Base-by-base conservation (phyloP, 1,140 invertebrate genomes). In the Periplaneta americana region DNA sequence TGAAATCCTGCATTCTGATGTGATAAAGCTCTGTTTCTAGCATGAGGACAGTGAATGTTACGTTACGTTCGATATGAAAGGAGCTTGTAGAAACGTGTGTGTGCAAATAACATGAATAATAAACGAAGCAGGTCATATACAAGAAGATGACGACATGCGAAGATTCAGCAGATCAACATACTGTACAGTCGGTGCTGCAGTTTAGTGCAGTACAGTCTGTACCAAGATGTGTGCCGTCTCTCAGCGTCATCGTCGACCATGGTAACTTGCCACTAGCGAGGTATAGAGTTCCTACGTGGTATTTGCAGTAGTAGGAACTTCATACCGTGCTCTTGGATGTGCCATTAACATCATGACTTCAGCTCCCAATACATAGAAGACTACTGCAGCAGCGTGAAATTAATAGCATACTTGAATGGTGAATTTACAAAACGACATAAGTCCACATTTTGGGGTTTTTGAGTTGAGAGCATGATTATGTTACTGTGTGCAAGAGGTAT, bases 291-390 rank as follows among this genome's bases (percentile, higher is more conserved):
- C 84, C 84, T 84, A 84, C 84, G 84, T 84, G 74, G 75, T 83
- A 74, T 81, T 81, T 83, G 22, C 74, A 34, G 82, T 74, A 80
- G 84, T 83, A 84, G 84, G 84, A 84, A 84, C 84, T 84, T 84
- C 84, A 89, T 89, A 89, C 88, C 88, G 88, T 89, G 88, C 88
- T 89, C 88, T 89, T 89, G 88, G 88, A 88, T 87, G 88, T 88
- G 88, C 87, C 88, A 87, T 34, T 22, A 39, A 37, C 48, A 28
- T 6, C 48, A 66, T 13, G 28, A 28, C 48, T 48, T 13, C 39
- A 48, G 39, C 15, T 22, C 8, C 5, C 10, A 48, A 48, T n/a
- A n/a, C n/a, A n/a, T n/a, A n/a, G n/a, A n/a, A n/a, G n/a, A n/a
- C n/a, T n/a, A n/a, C n/a, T n/a, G n/a, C n/a, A n/a, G n/a, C n/a